Base-by-base conservation (phyloP, 2,797 vertebrate species). In the Sciaenops ocellatus region DNA sequence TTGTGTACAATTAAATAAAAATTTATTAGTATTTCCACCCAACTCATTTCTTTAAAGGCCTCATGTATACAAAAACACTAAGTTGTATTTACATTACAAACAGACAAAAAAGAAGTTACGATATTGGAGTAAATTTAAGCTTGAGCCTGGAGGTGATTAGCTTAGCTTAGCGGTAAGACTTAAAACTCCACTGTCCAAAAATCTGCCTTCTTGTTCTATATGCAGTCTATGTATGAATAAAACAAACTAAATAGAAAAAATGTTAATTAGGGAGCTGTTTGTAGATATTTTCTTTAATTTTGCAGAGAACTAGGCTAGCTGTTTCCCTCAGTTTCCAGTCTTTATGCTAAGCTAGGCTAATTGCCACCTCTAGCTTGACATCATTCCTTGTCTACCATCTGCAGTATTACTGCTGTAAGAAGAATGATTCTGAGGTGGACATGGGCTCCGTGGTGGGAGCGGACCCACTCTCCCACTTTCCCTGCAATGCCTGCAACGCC, bases 351-450 rank as follows among this genome's bases (percentile, higher is more conserved):
- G 57, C 57, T n/a, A 22, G n/a, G 15, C n/a, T 44, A 24, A 42
- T 26, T 62, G 13, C n/a, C 3, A 5, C 38, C 59, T 60, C 10
- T 28, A 26, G 54, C 54, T 56, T 44, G 41, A 3, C 17, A 6
- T 54, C 6, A 28, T 17, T 38, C 18, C 13, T 38, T 22, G 6
- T 76, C 38, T 38, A 0, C 51, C 55, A 30, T 55, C 75, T 52
- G 20, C 93, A 99, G 98, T 99, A 98, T 94, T 99, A 98, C 87
- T 99, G 97, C 96, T 99, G 98, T 95, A 98, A 96, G 95, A 97
- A 95, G 92, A 96, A 96, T 91, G 95, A 94, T 59, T 95, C 95
- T 0, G 90, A 96, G 87, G 95, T 94, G 87, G 95, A 96, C 81
- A 91, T 95, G 84, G 96, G 94, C 78, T 94, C 94, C 0, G 85